A percentile compares a stretch with the other conserved stretches of the same genome.
phyloP scores from a whole-genome alignment of 2,888 invertebrate genomes.

The Cephonodes hylas region DNA sequence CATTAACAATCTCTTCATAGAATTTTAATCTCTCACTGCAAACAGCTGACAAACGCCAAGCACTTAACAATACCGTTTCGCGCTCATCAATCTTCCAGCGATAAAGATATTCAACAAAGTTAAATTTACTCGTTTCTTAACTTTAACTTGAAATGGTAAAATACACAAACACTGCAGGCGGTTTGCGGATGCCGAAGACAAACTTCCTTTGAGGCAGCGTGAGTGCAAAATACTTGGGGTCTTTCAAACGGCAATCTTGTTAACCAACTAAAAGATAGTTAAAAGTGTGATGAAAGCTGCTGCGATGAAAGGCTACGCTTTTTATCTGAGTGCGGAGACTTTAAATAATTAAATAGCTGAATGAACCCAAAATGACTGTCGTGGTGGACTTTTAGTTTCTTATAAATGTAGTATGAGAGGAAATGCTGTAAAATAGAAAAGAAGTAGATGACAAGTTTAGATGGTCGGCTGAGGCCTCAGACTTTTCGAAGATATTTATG shows the following conservation, averaged over 20 bases:
- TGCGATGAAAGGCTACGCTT: neutral
- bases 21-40: neutral
- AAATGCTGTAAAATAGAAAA: too few relatives aligned
- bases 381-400: neutral
- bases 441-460: too few relatives aligned
- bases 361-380: neutral
- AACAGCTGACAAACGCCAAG: neutral
- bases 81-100: constrained; percentile 7
- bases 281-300: constrained; percentile 8
- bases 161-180: constrained; percentile 11
- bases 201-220: constrained; percentile 14
- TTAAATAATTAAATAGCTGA: neutral
- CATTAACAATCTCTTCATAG: neutral
- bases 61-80: neutral
- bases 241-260: constrained; percentile 15
- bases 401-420: neutral
- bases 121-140: constrained; percentile 14
- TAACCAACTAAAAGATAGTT: constrained; percentile 11
- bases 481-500: too few relatives aligned
- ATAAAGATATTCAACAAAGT: constrained; percentile 6
- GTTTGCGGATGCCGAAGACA: constrained; percentile 10
- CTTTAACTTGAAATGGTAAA: constrained; percentile 12
- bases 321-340: neutral
- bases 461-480: too few relatives aligned
- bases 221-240: constrained; percentile 14